Evolutionary conservation across 1,140 invertebrate genomes (phyloP).

Genomic region (Apis cerana): DNA sequence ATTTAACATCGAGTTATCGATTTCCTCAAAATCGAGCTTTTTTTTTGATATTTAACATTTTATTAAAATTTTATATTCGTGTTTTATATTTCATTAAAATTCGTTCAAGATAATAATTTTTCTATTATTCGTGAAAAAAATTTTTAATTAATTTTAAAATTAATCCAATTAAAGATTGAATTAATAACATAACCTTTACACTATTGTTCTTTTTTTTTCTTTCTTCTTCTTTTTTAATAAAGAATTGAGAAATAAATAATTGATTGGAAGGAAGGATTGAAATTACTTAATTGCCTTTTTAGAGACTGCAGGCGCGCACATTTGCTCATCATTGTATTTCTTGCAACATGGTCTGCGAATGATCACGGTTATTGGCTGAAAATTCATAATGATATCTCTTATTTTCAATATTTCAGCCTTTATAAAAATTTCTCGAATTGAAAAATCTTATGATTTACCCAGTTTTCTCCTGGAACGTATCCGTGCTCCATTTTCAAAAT

Average conservation of each 20-base stretch:
- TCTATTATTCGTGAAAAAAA: too few species aligned
- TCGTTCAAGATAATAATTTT: too few species aligned
- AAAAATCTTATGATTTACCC: conserved; percentile 52
- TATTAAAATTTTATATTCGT: too few species aligned
- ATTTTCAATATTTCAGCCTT: rapidly evolving
- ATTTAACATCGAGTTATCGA: too few species aligned
- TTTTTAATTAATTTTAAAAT: too few species aligned
- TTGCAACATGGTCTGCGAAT: conserved; percentile 66
- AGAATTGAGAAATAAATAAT: not conserved
- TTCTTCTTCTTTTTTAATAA: too few species aligned
- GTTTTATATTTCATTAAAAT: too few species aligned
- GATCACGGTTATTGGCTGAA: conserved; percentile 63
- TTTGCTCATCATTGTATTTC: conserved; percentile 49
- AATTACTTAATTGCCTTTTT: conserved; percentile 65
- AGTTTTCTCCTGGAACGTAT: conserved; percentile 58
- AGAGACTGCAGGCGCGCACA: conserved; percentile 61
- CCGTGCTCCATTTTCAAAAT: conserved; percentile 55
- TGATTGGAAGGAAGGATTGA: not conserved
- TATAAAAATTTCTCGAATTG: not conserved
- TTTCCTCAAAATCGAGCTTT: too few species aligned
- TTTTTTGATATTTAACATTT: too few species aligned
- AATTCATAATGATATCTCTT: not conserved
- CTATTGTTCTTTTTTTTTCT: too few species aligned
- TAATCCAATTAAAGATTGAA: too few species aligned
- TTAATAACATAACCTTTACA: too few species aligned